Evolutionary conservation across 2,797 vertebrate species (phyloP), one percentile per base, ranked within the genome.

Genomic region (Molossus alvarezi): DNA sequence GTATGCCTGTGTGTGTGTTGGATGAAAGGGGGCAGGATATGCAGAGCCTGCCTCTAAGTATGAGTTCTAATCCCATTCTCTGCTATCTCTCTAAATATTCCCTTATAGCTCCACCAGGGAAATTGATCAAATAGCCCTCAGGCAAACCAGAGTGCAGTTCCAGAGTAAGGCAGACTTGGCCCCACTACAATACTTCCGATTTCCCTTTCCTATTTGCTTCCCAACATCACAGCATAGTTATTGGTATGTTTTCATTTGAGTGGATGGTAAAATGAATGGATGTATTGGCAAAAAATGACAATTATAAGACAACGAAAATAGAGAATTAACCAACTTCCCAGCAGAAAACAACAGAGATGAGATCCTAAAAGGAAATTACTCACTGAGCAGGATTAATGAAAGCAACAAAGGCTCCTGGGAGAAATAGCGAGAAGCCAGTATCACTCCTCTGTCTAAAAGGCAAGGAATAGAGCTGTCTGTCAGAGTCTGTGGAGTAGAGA

Each of bases 351-450:
- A 48, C 3, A 86, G 1, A 6, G 27, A 51, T 85, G 25, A 14
- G 21, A 86, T 85, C 90, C 72, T 88, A 69, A 95, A 95, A 77
- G 37, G 93, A 72, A 81, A 85, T 62, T 15, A 87, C 81, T 88
- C 69, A 60, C 25, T 57, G 37, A 86, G 55, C 5, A 69, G 29
- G 33, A 29, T 29, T 96, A 90, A 64, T 4, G 9, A n/a, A 83
- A 73, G 84, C 29, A 75, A 21, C 21, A 94, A 91, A 84, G 27
- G 9, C 4, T 71, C n/a, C 55, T 48, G 18, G 10, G 5, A 80
- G 1, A 51, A 84, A 45, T 71, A 92, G 5, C 11, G 75, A 62
- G 55, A 91, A 55, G 17, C 2, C 69, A 65, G 10, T 25, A 3
- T 23, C 18, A 69, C 21, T 1, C 12, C 25, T 57, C 11, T 90